Percentiles rank a stretch among this genome's conserved stretches.
phyloP scores from a whole-genome alignment of 2,113 vertebrate genomes.

The Glaucomys volans region DNA sequence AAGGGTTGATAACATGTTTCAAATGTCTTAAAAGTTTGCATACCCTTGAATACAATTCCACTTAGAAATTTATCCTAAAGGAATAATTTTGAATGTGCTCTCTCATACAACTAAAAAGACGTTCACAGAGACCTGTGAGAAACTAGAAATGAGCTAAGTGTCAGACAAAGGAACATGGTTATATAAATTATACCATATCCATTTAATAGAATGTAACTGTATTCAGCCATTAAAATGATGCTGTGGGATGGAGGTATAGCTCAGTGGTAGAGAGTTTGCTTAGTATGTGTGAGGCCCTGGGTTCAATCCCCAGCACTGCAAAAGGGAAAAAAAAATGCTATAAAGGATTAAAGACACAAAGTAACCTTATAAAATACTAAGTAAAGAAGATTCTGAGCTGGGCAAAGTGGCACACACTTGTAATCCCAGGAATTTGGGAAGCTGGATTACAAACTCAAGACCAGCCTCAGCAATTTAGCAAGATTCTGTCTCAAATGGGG shows the following conservation, averaged over 20 bases:
- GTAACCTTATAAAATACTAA: constrained; percentile 19
- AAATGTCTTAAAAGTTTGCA: constrained; percentile 12
- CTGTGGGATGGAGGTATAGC: too few species aligned
- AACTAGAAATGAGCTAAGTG: constrained; percentile 35
- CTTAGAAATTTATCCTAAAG: background rate
- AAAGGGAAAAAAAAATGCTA: background rate
- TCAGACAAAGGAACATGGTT: background rate
- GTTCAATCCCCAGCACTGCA: background rate
- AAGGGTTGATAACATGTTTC: background rate
- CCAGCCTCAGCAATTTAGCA: too few species aligned
- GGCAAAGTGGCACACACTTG: too few species aligned
- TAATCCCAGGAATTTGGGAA: too few species aligned
- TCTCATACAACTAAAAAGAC: background rate
- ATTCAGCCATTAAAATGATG: too few species aligned
- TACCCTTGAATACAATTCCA: background rate
- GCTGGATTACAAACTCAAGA: too few species aligned
- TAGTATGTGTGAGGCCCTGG: background rate
- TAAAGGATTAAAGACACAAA: background rate
- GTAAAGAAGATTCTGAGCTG: background rate
- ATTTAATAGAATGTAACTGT: background rate
- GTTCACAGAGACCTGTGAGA: background rate
- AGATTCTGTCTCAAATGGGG: too few species aligned
- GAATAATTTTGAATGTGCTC: background rate
- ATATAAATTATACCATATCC: constrained; percentile 2
- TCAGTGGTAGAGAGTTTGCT: too few species aligned